Conservation (phyloP, 2,888 invertebrate species). For the Andrena flavipes region DNA sequence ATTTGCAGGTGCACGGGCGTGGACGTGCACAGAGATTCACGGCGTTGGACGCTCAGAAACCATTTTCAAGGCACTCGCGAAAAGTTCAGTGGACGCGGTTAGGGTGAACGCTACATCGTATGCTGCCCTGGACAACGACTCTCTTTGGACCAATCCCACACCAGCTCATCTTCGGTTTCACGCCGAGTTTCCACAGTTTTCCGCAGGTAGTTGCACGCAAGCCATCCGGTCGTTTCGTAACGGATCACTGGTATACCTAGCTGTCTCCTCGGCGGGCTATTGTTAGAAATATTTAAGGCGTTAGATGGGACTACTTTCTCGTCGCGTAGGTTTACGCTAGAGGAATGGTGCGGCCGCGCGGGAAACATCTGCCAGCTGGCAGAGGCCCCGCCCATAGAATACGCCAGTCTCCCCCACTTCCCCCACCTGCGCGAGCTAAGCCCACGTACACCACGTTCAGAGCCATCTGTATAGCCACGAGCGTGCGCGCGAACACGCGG, state of each 20-base stretch:
- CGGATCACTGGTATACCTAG: conserved; percentile 21
- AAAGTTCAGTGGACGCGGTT: conserved; percentile 55
- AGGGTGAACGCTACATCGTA: conserved; percentile 56
- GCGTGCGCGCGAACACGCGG: conserved; percentile 3
- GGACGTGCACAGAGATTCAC: conserved; percentile 32
- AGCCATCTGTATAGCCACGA: conserved; percentile 30
- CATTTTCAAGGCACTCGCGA: conserved; percentile 54
- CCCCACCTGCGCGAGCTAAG: conserved; percentile 52
- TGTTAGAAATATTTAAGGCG: conserved; percentile 62
- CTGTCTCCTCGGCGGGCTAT: conserved; percentile 40
- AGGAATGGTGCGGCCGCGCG: conserved; percentile 81
- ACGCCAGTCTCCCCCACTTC: conserved; percentile 76
- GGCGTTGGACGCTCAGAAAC: conserved; percentile 23
- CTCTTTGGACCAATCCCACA: conserved; percentile 70
- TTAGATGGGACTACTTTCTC: conserved; percentile 74
- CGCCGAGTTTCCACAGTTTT: conserved; percentile 39
- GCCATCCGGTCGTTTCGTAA: not conserved
- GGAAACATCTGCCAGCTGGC: conserved; percentile 88
- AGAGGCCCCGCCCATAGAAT: conserved; percentile 86
- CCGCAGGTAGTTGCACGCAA: conserved; percentile 28
- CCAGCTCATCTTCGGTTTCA: conserved; percentile 54
- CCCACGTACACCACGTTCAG: conserved; percentile 32
- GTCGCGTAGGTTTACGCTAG: conserved; percentile 80
- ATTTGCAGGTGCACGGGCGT: conserved; percentile 7
- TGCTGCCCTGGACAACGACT: conserved; percentile 74